Base-by-base conservation (phyloP, 2,888 invertebrate species). In the Hydroisotoma schaefferi region DNA sequence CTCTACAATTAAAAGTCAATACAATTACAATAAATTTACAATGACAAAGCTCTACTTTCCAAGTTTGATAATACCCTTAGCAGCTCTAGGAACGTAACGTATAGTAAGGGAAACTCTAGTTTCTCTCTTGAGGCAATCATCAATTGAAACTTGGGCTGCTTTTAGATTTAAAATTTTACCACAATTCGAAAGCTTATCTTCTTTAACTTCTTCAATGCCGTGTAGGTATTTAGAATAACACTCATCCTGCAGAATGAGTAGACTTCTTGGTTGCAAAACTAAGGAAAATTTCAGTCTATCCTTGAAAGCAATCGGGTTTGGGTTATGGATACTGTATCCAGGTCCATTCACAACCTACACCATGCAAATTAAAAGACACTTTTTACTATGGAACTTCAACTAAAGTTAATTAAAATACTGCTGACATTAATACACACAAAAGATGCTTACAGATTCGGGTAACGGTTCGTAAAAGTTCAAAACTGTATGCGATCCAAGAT, bases 91-190 rank as follows among this genome's bases (percentile, higher is more conserved):
- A 37, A 95, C 94, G 82, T 92, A 87, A 75, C 97, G 82, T 71
- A 97, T 92, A 15, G 95, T 97, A 54, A 97, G 77, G 15, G 95
- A 97, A 67, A 94, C 79, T 74, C 97, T 83, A 5, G 87, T 89
- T 10, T 78, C 78, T 71, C 93, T 80, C 54, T 77, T 71, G 25
- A 91, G 73, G 53, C 76, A 77, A 59, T 84, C 79, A 37, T 84
- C 85, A 57, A 80, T 76, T 20, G 76, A 74, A 77, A 83, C 84
- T 55, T 78, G 76, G 27, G 38, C 15, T 57, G 77, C 75, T 76
- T 87, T 87, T 73, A 83, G 77, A 52, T 82, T 75, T 69, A 89
- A 78, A 77, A 88, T 72, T 25, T 55, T 54, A n/a, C n/a, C n/a
- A 23, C 20, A 28, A 3, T 75, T 70, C n/a, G 73, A 73, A n/a